phyloP scores from a whole-genome alignment of 2,888 invertebrate species.

The Dendrolimus houi region DNA sequence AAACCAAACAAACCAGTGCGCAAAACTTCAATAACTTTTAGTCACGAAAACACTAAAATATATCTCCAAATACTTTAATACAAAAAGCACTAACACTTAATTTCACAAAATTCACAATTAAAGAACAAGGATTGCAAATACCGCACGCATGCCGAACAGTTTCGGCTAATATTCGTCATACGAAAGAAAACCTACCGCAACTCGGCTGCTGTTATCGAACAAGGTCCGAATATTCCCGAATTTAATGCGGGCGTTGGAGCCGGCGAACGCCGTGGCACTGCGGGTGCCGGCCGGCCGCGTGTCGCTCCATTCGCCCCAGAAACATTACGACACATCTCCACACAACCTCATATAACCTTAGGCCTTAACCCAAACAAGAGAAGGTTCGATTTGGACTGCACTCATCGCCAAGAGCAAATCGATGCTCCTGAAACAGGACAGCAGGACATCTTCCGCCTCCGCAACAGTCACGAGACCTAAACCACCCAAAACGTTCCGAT shows the following conservation, averaged over 20 bases:
- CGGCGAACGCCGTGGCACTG: slow-evolving; percentile 68
- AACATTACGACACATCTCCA: slow-evolving; percentile 45
- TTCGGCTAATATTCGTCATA: slow-evolving; percentile 34
- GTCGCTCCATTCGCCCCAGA: slow-evolving; percentile 38
- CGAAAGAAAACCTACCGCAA: slow-evolving; percentile 54
- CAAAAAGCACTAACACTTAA: slow-evolving; percentile 18
- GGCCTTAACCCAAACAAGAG: slow-evolving; percentile 19
- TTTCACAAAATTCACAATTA: slow-evolving; percentile 4
- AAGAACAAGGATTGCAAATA: slow-evolving; percentile 16
- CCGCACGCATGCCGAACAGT: slow-evolving; percentile 19
- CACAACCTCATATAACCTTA: slow-evolving; percentile 19
- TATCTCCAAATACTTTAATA: slow-evolving; percentile 13
- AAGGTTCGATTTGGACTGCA: slow-evolving; percentile 18
- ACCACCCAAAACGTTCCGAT: slow-evolving; percentile 27
- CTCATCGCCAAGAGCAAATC: slow-evolving; percentile 46
- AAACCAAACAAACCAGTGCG: slow-evolving; percentile 29
- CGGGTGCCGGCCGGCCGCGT: slow-evolving; percentile 62
- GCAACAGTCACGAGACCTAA: slow-evolving; percentile 39
- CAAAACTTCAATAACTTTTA: slow-evolving; percentile 29
- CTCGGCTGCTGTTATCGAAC: slow-evolving; percentile 43
- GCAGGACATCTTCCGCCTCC: slow-evolving; percentile 63
- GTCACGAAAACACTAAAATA: slow-evolving; percentile 21
- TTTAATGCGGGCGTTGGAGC: slow-evolving; percentile 40
- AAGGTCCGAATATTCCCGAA: slow-evolving; percentile 26
- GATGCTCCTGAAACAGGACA: slow-evolving; percentile 70